Percentiles rank a stretch among this genome's conserved stretches.
Conservation (phyloP, 2,888 invertebrate genomes). For the Leptinotarsa tumamoca region DNA sequence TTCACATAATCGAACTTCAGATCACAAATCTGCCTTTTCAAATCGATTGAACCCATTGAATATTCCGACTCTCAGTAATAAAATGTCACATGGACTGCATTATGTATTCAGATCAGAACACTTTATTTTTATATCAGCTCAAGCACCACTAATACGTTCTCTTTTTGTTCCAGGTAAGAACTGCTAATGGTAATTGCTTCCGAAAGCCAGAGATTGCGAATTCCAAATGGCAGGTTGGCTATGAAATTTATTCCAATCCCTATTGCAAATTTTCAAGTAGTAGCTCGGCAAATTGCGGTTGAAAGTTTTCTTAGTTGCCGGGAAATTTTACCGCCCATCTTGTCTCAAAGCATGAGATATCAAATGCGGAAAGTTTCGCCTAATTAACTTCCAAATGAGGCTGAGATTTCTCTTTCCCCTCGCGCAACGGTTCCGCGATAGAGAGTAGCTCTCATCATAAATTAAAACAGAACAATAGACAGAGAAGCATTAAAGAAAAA, state of each 20-base stretch:
- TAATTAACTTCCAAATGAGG: constrained; percentile 64
- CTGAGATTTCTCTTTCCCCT: constrained; percentile 53
- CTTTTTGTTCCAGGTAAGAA: constrained; percentile 36
- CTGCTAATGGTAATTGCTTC: constrained; percentile 32
- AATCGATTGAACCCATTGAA: not conserved
- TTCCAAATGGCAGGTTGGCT: constrained; percentile 42
- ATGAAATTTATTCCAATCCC: constrained; percentile 62
- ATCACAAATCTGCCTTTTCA: not conserved
- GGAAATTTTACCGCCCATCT: constrained; percentile 61
- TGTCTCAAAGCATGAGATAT: constrained; percentile 59
- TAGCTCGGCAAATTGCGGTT: constrained; percentile 62
- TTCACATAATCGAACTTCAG: not conserved
- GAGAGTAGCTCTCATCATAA: constrained; percentile 39
- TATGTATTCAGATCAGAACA: constrained; percentile 10
- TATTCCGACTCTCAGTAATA: not conserved
- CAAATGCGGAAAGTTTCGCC: constrained; percentile 62
- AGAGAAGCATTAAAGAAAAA: constrained; percentile 4
- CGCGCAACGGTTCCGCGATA: constrained; percentile 43
- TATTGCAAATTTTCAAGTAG: constrained; percentile 63
- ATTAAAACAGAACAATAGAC: constrained; percentile 25
- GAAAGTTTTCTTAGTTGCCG: constrained; percentile 59
- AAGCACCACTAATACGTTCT: constrained; percentile 21
- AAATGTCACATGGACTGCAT: not conserved
- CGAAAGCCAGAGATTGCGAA: constrained; percentile 37
- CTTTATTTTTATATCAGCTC: constrained; percentile 18